Evolutionary conservation across 1,140 invertebrate genomes (phyloP), one percentile per base, ranked within the genome.

Genomic region (Mercenaria mercenaria): DNA sequence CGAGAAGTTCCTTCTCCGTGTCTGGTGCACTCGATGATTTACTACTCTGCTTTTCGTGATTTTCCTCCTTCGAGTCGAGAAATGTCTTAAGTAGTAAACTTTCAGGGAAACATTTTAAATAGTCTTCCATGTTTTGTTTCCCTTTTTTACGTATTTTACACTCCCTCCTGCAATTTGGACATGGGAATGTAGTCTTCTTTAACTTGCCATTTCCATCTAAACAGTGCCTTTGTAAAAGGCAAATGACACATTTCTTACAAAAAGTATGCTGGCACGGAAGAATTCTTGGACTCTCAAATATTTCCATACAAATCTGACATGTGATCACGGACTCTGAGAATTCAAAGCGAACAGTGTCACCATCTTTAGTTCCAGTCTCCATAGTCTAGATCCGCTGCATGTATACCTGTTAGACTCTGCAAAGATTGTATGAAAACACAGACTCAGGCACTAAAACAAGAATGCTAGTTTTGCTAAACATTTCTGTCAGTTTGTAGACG

Each of bases 231-330:
- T 29, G 13, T 34, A 67, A 34, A 4, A 67, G 29, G 11, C 13
- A 67, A 67, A 67, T 18, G 6, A 67, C 61, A 34, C 69, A 74
- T 43, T 41, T 6, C n/a, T 74, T 43, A 43, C 69, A 74, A 29
- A 74, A 74, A 8, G 39, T 74, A 23, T 74, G 69, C n/a, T 74
- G 69, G 23, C 69, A 74, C 15, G 34, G 69, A 41, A 74, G n/a
- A 20, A 74, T 43, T 39, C 39, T 23, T 8, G 69, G 69, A 41
- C 41, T 74, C 18, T 74, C 69, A 43, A 74, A 74, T 41, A 41
- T 74, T 6, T 74, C 69, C 39, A 43, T 74, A 43, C 69, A 74
- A 32, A 74, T 41, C 41, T 39, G 41, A 43, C 69, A 74, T 8
- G 23, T 74, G 2, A 74, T 74, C 29, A 74, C 3, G 3, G 61